These are phyloP conservation scores for Xyrichtys novacula DNA, from an alignment of 2,797 vertebrate genomes.

Conservation along the genomic window DNA sequence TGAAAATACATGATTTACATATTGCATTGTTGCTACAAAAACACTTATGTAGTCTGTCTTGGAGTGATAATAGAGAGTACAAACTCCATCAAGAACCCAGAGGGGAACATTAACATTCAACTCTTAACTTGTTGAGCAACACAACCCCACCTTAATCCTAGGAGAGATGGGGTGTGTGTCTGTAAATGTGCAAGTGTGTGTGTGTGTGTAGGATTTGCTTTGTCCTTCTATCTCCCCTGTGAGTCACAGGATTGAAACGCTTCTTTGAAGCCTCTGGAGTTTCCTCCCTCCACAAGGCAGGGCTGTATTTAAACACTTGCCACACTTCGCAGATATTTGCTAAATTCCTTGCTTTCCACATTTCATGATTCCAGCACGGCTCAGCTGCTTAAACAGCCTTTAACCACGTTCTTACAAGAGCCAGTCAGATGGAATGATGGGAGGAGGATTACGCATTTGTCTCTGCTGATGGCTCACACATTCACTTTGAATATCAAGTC, in stretches of 20 bases:
- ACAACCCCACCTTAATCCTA: slow-evolving; percentile 45
- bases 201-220: slow-evolving; percentile 53
- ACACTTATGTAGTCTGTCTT: background rate
- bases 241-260: slow-evolving; percentile 76
- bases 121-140: slow-evolving; percentile 52
- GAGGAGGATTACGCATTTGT: slow-evolving; percentile 14
- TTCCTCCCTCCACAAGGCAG: slow-evolving; percentile 63
- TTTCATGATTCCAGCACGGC: slow-evolving; percentile 21
- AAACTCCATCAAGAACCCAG: slow-evolving; percentile 5
- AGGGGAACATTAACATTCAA: slow-evolving; percentile 20
- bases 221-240: slow-evolving; percentile 49
- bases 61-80: background rate
- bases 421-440: slow-evolving; percentile 13
- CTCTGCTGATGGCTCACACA: background rate
- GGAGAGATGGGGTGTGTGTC: slow-evolving; percentile 18
- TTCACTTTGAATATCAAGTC: background rate
- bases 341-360: slow-evolving; percentile 42
- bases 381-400: slow-evolving; percentile 15
- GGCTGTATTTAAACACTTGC: slow-evolving; percentile 65
- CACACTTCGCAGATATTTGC: slow-evolving; percentile 54
- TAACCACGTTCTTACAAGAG: background rate
- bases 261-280: slow-evolving; percentile 67
- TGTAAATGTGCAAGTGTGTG: slow-evolving; percentile 11
- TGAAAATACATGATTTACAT: slow-evolving; percentile 3
- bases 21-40: slow-evolving; percentile 1